Percentiles rank a stretch among this genome's conserved stretches.
These are phyloP conservation scores for Rhinolophus ferrumequinum DNA, from an alignment of 2,113 vertebrate species.

Conservation along the genomic window DNA sequence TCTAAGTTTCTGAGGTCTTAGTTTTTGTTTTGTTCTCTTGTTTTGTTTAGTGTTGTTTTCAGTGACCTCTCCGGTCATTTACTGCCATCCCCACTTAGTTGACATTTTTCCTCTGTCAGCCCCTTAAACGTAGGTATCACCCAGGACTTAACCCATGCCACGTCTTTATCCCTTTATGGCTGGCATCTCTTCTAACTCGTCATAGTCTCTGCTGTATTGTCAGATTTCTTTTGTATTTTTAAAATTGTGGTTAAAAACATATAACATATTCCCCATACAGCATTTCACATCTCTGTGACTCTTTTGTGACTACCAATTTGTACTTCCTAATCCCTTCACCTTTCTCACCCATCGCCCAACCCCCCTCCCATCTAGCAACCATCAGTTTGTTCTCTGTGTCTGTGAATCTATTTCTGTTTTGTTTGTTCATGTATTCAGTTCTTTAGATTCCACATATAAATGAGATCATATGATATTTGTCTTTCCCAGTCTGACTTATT, in stretches of 20 bases:
- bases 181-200: background rate
- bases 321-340: too few species aligned
- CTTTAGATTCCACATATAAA: too few species aligned
- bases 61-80: background rate
- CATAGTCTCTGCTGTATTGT: background rate
- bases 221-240: background rate
- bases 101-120: background rate
- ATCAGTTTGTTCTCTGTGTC: too few species aligned
- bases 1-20: background rate
- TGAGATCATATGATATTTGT: too few species aligned
- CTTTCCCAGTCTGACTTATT: too few species aligned
- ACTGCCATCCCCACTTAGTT: background rate
- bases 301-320: too few species aligned
- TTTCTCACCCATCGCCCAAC: too few species aligned
- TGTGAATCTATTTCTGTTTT: too few species aligned
- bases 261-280: background rate
- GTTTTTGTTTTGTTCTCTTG: background rate
- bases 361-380: too few species aligned
- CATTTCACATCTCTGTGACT: too few species aligned
- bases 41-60: background rate
- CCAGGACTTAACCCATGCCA: background rate
- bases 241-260: background rate
- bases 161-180: background rate
- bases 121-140: background rate
- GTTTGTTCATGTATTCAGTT: too few species aligned